These are phyloP conservation scores for Drosophila anomelani DNA, from an alignment of 2,888 invertebrate species.

Conservation along the genomic window DNA sequence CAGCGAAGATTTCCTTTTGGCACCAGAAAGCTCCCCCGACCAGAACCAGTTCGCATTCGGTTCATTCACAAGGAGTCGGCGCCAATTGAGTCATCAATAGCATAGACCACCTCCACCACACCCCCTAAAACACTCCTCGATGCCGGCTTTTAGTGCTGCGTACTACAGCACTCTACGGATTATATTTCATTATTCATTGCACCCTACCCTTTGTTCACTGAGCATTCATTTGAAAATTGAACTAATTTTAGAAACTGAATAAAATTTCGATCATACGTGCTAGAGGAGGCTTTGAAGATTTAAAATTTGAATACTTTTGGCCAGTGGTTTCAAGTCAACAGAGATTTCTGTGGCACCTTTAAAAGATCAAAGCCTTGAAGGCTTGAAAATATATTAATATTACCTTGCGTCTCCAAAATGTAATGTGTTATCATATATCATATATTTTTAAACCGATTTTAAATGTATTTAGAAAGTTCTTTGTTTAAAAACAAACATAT, in stretches of 20 bases:
- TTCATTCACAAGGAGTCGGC: conserved; percentile 66
- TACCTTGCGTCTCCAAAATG: too few relatives aligned
- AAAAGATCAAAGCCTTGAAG: too few relatives aligned
- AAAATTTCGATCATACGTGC: too few relatives aligned
- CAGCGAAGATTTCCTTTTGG: conserved; percentile 74
- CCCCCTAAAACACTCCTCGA: conserved; percentile 1
- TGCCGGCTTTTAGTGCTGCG: neutral
- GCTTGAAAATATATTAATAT: too few relatives aligned
- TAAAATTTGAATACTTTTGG: neutral
- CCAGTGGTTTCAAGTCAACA: too few relatives aligned
- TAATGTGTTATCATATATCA: too few relatives aligned
- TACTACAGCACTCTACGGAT: conserved; percentile 16
- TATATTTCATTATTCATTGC: conserved; percentile 41
- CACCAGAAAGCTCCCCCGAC: conserved; percentile 39
- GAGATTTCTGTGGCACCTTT: neutral
- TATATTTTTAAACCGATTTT: too few relatives aligned
- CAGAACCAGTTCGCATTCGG: conserved; percentile 60
- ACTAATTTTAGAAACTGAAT: neutral
- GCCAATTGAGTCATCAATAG: conserved; percentile 73
- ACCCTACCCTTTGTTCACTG: conserved; percentile 29
- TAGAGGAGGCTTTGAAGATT: too few relatives aligned
- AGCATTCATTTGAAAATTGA: neutral
- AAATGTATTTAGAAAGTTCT: too few relatives aligned
- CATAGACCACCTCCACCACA: neutral
- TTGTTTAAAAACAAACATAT: neutral